Conservation (phyloP, 2,888 invertebrate genomes). For the Phragmatobia fuliginosa region DNA sequence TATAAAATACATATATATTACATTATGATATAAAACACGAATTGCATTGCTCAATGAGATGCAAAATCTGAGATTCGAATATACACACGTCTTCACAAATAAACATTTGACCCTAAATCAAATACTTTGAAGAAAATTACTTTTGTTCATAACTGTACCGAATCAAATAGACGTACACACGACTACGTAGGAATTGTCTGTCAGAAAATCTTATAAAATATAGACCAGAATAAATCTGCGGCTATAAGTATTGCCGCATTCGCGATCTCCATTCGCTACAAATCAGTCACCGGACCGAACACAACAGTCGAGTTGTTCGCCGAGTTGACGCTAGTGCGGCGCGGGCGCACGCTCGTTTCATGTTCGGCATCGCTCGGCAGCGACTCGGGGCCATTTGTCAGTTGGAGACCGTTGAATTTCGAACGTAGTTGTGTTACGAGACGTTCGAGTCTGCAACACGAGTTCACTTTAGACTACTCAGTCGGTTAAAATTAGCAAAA, state of each 20-base stretch:
- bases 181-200: slow-evolving; percentile 30
- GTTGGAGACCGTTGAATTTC: slow-evolving; percentile 78
- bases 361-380: slow-evolving; percentile 79
- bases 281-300: slow-evolving; percentile 88
- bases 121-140: slow-evolving; percentile 1
- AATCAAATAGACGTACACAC: slow-evolving; percentile 13
- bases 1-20: neutral
- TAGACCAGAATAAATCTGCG: slow-evolving; percentile 70
- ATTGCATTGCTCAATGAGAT: slow-evolving; percentile 7
- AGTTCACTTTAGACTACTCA: slow-evolving; percentile 59
- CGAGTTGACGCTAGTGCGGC: slow-evolving; percentile 73
- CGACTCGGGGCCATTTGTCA: slow-evolving; percentile 78
- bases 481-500: slow-evolving; percentile 24
- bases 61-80: slow-evolving; percentile 45
- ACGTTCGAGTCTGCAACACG: slow-evolving; percentile 86
- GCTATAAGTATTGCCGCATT: slow-evolving; percentile 61
- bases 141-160: slow-evolving; percentile 7
- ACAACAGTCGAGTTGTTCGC: slow-evolving; percentile 80
- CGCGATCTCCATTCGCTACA: slow-evolving; percentile 77
- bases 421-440: slow-evolving; percentile 86
- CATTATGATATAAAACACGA: slow-evolving; percentile 3
- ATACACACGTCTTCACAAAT: slow-evolving; percentile 21
- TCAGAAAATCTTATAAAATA: slow-evolving; percentile 57
- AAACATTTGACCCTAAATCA: slow-evolving; percentile 9
- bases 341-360: slow-evolving; percentile 67